phyloP scores from a whole-genome alignment of 2,113 vertebrate genomes.

The Dipodomys ordii region DNA sequence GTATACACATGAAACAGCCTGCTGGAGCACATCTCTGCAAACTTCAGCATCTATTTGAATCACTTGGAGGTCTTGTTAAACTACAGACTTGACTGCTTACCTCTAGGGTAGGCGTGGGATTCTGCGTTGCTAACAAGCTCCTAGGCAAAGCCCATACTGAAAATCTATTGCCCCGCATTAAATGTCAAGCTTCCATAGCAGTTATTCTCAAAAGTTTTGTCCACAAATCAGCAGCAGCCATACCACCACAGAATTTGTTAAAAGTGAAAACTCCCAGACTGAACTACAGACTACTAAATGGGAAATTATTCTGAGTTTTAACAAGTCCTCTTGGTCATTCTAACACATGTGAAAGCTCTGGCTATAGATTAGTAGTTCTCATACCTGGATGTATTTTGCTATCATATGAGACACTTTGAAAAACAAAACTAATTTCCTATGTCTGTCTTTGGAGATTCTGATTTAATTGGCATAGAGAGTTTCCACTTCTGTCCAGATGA shows the following conservation, averaged over 20 bases:
- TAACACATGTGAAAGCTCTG: not conserved
- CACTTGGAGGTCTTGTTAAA: not conserved
- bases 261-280: not conserved
- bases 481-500: not conserved
- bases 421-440: not conserved
- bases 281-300: not conserved
- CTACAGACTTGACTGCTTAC: not conserved
- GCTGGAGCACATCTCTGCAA: not conserved
- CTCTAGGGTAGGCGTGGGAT: not conserved
- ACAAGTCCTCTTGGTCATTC: not conserved
- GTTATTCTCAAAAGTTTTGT: not conserved
- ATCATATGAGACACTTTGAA: not conserved
- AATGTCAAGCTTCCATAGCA: not conserved
- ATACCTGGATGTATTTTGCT: not conserved
- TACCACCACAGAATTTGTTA: not conserved
- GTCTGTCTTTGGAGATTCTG: not conserved
- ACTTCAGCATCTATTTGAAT: not conserved
- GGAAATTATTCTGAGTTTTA: constrained; percentile 21
- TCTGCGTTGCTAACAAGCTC: not conserved
- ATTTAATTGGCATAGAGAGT: not conserved
- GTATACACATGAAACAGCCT: not conserved
- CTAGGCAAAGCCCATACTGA: not conserved
- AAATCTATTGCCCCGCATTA: not conserved
- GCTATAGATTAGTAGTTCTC: not conserved
- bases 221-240: not conserved